Evolutionary conservation across 1,140 invertebrate species (phyloP).

Genomic region (Achroia grisella): DNA sequence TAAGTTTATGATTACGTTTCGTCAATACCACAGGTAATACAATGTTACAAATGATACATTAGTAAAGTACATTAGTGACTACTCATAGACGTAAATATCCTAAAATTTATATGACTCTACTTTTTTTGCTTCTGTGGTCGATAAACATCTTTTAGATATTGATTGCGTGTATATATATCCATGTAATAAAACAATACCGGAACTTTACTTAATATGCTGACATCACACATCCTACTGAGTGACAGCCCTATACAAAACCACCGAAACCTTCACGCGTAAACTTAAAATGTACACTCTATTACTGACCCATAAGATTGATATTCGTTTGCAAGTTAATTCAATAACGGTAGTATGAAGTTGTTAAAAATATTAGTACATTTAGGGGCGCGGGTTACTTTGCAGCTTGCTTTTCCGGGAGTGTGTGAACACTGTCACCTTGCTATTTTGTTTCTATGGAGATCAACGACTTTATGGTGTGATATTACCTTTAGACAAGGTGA

Average conservation of each 20-base stretch:
- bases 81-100: no score
- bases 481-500: no score
- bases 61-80: no score
- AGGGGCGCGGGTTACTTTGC: conserved; percentile 35
- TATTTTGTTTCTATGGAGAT: conserved; percentile 35
- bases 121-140: no score
- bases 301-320: background rate
- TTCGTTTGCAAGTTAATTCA: no score
- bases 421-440: conserved; percentile 52
- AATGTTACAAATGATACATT: no score
- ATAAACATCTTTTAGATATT: no score
- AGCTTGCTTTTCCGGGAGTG: conserved; percentile 53
- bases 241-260: conserved; percentile 5
- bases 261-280: background rate
- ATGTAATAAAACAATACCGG: conserved; percentile 30
- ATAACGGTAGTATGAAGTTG: background rate
- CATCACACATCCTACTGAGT: conserved; percentile 14
- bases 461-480: conserved; percentile 16
- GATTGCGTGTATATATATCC: no score
- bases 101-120: no score
- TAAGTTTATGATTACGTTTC: no score
- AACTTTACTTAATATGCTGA: conserved; percentile 38
- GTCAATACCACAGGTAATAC: no score
- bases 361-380: conserved; percentile 9
- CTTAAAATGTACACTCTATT: background rate